Conservation (phyloP, 2,888 invertebrate genomes). For the Lobophora halterata region DNA sequence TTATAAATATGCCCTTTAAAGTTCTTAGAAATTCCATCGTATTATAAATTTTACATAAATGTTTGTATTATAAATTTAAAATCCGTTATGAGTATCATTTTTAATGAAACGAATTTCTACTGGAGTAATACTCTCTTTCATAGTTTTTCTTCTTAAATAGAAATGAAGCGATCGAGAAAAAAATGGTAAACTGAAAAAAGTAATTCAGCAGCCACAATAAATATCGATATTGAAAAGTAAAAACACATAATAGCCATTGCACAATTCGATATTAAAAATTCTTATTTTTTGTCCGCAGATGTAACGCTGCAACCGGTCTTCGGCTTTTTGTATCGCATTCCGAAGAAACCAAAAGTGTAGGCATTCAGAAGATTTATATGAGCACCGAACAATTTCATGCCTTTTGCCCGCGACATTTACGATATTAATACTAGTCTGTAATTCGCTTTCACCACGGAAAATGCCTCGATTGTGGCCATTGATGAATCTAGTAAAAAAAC, state of each 20-base stretch:
- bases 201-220: constrained; percentile 2
- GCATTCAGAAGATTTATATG: constrained; percentile 42
- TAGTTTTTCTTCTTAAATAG: too few species aligned
- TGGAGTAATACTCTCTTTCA: too few species aligned
- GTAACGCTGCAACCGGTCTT: constrained; percentile 37
- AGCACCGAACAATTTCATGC: constrained; percentile 51
- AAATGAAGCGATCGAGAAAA: too few species aligned
- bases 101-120: too few species aligned
- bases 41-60: too few species aligned
- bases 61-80: too few species aligned
- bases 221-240: constrained; percentile 3
- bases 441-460: constrained; percentile 50
- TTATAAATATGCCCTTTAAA: constrained; percentile 20
- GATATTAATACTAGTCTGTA: constrained; percentile 32
- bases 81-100: too few species aligned
- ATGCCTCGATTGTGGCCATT: constrained; percentile 20
- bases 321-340: constrained; percentile 43
- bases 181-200: neutral
- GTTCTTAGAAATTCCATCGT: neutral
- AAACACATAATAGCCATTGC: constrained; percentile 32
- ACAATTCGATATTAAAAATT: constrained; percentile 43
- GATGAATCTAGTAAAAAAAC: constrained; percentile 19
- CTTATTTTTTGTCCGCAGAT: constrained; percentile 34
- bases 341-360: constrained; percentile 53
- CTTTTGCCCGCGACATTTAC: constrained; percentile 40